A percentile compares a stretch with the other conserved stretches of the same genome.
Conservation (phyloP, 1,140 invertebrate species). For the Frieseomelitta varia region DNA sequence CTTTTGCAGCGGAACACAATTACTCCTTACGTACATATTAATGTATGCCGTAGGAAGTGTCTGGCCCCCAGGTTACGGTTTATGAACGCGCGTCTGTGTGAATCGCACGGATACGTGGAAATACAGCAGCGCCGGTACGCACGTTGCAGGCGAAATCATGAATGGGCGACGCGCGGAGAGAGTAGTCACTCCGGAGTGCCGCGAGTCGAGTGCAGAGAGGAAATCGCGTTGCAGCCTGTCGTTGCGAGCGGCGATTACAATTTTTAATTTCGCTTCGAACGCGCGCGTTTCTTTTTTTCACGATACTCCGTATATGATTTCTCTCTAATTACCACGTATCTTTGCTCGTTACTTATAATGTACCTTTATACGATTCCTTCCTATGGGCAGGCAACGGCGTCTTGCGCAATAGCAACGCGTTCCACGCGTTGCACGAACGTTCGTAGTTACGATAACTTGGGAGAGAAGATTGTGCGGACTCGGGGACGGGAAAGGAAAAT, state of each 20-base stretch:
- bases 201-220: conserved; percentile 20
- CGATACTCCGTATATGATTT: not conserved
- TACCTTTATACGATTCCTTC: not conserved
- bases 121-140: conserved; percentile 18
- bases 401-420: not conserved
- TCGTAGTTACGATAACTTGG: not conserved
- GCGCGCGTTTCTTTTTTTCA: not conserved
- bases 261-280: conserved; percentile 18
- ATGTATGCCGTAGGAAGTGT: conserved; percentile 42
- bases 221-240: conserved; percentile 33
- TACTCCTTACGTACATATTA: conserved; percentile 51
- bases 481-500: not conserved
- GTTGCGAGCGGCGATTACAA: conserved; percentile 13
- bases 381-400: not conserved
- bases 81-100: conserved; percentile 39
- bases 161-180: conserved; percentile 39
- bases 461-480: not conserved
- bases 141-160: conserved; percentile 48
- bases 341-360: conserved; percentile 17
- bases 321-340: conserved; percentile 14
- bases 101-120: conserved; percentile 31
- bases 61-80: conserved; percentile 42
- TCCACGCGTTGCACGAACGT: not conserved
- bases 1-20: conserved; percentile 56
- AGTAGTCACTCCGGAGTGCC: conserved; percentile 10